Conservation (phyloP, 2,113 vertebrate species). For the Seriola rivoliana region DNA sequence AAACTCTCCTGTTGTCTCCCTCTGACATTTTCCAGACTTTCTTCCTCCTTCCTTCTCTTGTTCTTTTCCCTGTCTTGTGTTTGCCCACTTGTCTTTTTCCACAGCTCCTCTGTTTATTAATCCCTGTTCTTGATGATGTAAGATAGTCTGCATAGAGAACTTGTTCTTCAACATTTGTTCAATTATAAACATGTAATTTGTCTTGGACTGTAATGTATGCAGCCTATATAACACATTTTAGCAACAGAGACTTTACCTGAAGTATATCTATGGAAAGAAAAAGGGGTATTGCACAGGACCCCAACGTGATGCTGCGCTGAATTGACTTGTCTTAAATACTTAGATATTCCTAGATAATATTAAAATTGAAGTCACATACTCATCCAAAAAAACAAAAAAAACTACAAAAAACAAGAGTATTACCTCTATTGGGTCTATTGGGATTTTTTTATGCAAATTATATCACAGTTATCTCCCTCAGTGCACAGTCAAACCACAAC, state of each 20-base stretch:
- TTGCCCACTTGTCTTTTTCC: not conserved
- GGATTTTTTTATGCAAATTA: no score
- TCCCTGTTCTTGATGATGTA: conserved; percentile 24
- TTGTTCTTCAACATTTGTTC: not conserved
- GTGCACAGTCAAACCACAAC: not conserved
- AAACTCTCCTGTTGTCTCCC: conserved; percentile 58
- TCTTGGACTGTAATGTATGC: not conserved
- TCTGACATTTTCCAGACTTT: conserved; percentile 49
- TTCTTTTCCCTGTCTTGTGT: conserved; percentile 5
- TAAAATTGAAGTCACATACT: no score
- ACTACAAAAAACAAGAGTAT: no score
- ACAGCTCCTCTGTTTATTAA: not conserved
- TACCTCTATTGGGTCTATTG: not conserved
- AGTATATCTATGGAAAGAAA: no score
- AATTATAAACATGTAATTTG: not conserved
- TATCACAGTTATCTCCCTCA: no score
- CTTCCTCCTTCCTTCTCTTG: conserved; percentile 10
- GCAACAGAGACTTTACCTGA: not conserved
- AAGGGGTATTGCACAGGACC: no score
- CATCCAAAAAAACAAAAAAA: no score
- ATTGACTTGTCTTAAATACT: not conserved
- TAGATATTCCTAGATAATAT: no score
- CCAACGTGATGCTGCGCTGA: not conserved
- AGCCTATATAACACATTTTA: not conserved
- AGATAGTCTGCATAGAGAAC: conserved; percentile 29